A percentile compares a stretch with the other conserved stretches of the same genome.
These are phyloP conservation scores for Numida meleagris DNA, from an alignment of 2,113 vertebrate genomes.

Conservation along the genomic window DNA sequence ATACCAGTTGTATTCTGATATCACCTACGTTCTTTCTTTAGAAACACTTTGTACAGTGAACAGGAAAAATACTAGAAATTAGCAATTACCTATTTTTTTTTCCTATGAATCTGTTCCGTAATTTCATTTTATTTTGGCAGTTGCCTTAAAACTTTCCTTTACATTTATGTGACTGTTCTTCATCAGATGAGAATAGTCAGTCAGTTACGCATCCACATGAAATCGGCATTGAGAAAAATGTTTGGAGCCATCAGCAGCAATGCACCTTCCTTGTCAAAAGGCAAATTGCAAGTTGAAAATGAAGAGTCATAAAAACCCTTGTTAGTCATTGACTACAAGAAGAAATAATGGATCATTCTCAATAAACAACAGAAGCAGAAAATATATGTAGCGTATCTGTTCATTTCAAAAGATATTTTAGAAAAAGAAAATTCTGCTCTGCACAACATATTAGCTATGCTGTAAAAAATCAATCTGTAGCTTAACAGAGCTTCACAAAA, in stretches of 20 bases:
- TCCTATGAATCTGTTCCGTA: neutral
- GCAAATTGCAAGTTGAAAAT: neutral
- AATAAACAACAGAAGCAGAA: neutral
- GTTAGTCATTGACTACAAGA: neutral
- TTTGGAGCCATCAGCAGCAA: neutral
- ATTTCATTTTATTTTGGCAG: neutral
- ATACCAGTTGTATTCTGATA: neutral
- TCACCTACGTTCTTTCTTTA: neutral
- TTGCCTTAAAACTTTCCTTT: neutral
- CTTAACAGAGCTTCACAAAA: neutral
- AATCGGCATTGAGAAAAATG: neutral
- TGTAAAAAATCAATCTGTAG: neutral
- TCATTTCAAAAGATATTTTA: neutral
- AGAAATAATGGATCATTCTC: neutral
- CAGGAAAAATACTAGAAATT: neutral
- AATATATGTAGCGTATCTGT: neutral
- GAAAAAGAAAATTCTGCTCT: neutral
- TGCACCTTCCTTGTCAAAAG: neutral
- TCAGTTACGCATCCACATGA: neutral
- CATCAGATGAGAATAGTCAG: neutral
- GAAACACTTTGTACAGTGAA: neutral
- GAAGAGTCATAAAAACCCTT: neutral
- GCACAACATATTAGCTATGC: accelerated
- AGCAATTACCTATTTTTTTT: neutral
- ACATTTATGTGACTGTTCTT: neutral